Base-by-base conservation (phyloP, 2,797 vertebrate species). In the Lepilemur ruficaudatus region DNA sequence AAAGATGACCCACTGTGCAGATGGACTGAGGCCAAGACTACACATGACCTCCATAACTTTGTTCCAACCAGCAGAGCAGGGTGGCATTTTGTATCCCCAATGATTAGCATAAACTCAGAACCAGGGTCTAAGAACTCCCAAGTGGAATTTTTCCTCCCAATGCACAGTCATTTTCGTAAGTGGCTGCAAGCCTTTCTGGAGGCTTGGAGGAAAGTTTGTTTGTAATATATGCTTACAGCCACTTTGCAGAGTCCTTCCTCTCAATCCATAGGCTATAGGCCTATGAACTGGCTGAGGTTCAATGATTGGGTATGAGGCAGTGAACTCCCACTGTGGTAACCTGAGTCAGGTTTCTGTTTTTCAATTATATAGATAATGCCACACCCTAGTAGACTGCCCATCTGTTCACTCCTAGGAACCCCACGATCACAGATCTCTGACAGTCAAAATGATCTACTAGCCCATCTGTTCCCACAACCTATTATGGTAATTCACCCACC, bases 181-280 rank as follows among this genome's bases (percentile, higher is more conserved):
- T 57, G 30, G 9, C 20, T 88, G 32, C 18, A 81, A 52, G 32
- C 38, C 61, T 85, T 94, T 89, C 43, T 73, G 46, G 20, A 92
- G 46, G 38, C 46, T 92, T 94, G 22, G 50, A 82, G n/a, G 18
- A 92, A 94, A 89, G 11, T 80, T 89, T 75, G 15, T 61, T 92
- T 75, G 15, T 61, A 67, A 41, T 30, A 67, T 22, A 55, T 50
- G 69, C 25, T 67, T 82, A 48, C 2, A 63, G 20, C 2, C 73
- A 69, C 38, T 17, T n/a, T 83, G 3, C 57, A 73, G 28, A 30
- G 22, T n/a, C 65, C 46, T 93, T 88, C 57, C 46, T 50, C 32
- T 79, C 72, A 17, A 7, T 81, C 59, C 72, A 61, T 6, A 46
- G 5, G 1, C 41, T 38, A 3, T 35, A 67, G 30, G 35, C 46